Conservation (phyloP, 2,113 vertebrate genomes). For the Limanda limanda region DNA sequence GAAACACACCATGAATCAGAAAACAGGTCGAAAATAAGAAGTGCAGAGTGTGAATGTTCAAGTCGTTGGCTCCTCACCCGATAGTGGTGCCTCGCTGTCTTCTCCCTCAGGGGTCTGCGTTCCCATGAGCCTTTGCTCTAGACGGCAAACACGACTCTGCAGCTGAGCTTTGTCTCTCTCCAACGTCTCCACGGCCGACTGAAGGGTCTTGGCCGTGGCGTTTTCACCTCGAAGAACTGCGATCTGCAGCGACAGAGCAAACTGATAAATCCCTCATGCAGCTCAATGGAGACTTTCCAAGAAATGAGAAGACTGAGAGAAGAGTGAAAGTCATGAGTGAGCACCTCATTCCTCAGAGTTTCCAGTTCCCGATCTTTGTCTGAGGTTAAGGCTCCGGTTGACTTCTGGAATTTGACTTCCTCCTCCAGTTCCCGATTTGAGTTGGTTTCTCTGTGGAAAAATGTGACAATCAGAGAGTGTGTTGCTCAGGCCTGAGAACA, state of each 20-base stretch:
- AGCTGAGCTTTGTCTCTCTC: conserved; percentile 93
- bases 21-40: background rate
- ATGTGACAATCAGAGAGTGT: background rate
- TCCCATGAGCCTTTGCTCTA: conserved; percentile 91
- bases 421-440: conserved; percentile 70
- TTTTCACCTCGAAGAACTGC: conserved; percentile 90
- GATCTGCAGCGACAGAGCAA: conserved; percentile 80
- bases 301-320: too few species aligned
- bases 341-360: conserved; percentile 92
- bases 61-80: conserved; percentile 57
- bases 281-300: background rate
- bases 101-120: conserved; percentile 65
- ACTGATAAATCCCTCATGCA: background rate
- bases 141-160: conserved; percentile 87
- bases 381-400: conserved; percentile 86
- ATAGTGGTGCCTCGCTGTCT: conserved; percentile 39
- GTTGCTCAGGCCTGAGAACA: background rate
- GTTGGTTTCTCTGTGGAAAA: conserved; percentile 79
- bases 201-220: conserved; percentile 89
- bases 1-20: background rate
- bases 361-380: conserved; percentile 93
- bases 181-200: conserved; percentile 89
- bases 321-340: too few species aligned
- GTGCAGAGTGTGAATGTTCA: rapidly evolving
- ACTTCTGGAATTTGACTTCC: conserved; percentile 84